Evolutionary conservation across 1,140 invertebrate species (phyloP).

Genomic region (Pseudachorutes palmiensis): DNA sequence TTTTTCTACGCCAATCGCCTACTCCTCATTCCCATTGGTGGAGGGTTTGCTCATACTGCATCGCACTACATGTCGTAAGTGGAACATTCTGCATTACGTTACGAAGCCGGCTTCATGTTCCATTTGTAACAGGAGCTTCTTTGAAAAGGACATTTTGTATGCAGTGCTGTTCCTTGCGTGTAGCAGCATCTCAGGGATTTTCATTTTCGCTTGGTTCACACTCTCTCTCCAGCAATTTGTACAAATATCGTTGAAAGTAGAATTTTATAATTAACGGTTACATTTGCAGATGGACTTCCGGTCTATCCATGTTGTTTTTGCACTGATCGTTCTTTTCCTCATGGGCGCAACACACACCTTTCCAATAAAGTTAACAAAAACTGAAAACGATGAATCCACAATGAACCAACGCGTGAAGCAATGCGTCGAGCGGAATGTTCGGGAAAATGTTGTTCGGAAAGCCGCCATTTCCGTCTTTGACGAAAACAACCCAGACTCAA

Average conservation of each 20-base stretch:
- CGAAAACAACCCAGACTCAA: neutral
- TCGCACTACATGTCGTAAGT: constrained; percentile 6
- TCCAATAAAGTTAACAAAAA: neutral
- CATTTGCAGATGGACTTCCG: neutral
- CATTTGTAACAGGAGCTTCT: constrained; percentile 4
- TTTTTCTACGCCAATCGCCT: neutral
- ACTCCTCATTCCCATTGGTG: neutral
- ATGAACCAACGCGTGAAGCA: neutral
- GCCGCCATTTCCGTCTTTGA: neutral
- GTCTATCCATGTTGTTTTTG: neutral
- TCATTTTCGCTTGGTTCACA: neutral
- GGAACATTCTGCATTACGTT: neutral
- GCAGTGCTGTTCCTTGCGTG: neutral
- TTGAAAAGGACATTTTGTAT: neutral
- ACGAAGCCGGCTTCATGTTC: neutral
- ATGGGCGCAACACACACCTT: neutral
- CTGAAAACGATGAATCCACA: neutral
- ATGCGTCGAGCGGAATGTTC: neutral
- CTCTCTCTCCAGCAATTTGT: neutral
- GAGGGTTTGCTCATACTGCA: neutral
- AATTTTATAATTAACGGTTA: neutral
- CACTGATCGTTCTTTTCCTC: neutral
- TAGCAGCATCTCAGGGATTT: neutral
- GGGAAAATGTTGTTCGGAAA: neutral
- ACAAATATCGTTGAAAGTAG: neutral